These are phyloP conservation scores for Heteromyza rotundicornis DNA, from an alignment of 2,888 invertebrate genomes.

Conservation along the genomic window DNA sequence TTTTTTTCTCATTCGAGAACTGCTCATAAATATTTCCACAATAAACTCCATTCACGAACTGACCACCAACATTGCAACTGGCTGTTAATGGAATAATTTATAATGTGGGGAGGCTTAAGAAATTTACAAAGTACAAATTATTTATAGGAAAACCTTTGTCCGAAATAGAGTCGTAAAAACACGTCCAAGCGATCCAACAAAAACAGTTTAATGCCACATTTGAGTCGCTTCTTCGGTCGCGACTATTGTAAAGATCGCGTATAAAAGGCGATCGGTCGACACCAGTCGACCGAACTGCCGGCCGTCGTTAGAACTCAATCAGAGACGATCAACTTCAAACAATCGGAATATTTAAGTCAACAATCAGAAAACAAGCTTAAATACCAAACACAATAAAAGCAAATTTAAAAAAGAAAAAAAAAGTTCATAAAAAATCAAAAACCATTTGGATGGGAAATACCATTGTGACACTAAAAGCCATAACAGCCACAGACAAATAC, in stretches of 20 bases:
- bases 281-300: background rate
- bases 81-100: constrained; percentile 25
- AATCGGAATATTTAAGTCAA: constrained; percentile 28
- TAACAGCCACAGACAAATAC: too few relatives aligned
- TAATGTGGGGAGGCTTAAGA: constrained; percentile 20
- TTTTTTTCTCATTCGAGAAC: background rate
- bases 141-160: background rate
- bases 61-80: constrained; percentile 27
- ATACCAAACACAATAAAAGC: constrained; percentile 19
- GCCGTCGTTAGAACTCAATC: constrained; percentile 19
- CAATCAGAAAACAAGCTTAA: constrained; percentile 29
- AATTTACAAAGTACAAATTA: constrained; percentile 1
- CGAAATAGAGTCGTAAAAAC: constrained; percentile 27
- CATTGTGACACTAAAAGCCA: constrained; percentile 32
- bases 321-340: constrained; percentile 17
- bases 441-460: constrained; percentile 28
- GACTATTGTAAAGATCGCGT: background rate
- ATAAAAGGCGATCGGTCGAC: background rate
- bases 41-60: constrained; percentile 5
- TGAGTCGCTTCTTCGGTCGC: background rate
- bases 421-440: too few relatives aligned
- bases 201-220: constrained; percentile 20
- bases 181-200: background rate
- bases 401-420: too few relatives aligned
- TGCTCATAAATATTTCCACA: constrained; percentile 13